Base-by-base conservation (phyloP, 2,113 vertebrate genomes). In the Pollachius pollachius region DNA sequence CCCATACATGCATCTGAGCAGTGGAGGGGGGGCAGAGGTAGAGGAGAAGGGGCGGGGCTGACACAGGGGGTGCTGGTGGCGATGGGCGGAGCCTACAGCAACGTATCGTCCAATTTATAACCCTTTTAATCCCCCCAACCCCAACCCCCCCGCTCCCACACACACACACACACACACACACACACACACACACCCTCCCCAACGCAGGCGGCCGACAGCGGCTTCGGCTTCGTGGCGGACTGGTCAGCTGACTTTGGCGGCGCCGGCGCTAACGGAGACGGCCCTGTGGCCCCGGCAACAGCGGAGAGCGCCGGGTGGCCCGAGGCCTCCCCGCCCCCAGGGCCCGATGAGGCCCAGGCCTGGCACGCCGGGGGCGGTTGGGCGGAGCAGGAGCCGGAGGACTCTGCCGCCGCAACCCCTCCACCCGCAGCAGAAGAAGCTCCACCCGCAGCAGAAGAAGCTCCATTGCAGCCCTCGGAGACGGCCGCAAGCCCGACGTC, bases 161-260 rank as follows among this genome's bases (percentile, higher is more conserved):
- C 41, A 48, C 41, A 48, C 37, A 41, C 9, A 48, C 41, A 48
- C 41, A 48, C 41, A 48, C 41, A 41, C 37, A 48, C 41, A 48
- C 11, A 48, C 41, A 48, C 41, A 48, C 41, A 9, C 41, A 48
- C 41, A 81, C 90, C 56, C 89, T 77, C 71, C 56, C 60, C 73
- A 67, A 57, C 93, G 87, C 93, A 91, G 92, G 90, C 83, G 79
- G 76, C 91, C 81, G 89, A 94, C 79, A 37, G 69, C 2, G 82
- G 88, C 58, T 92, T 91, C 19, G 69, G 88, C 58, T 92, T 91
- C 25, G 69, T 82, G 21, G 83, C 85, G 1, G 84, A 80, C 87
- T 95, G 95, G 94, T 92, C 90, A 16, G 93, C 94, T 77, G 93
- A 95, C 79, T 88, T 92, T 93, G 92, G 91, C 77, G 79, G 91